A percentile compares a stretch with the other conserved stretches of the same genome.
Conservation (phyloP, 2,888 invertebrate genomes). For the Plusia festucae region DNA sequence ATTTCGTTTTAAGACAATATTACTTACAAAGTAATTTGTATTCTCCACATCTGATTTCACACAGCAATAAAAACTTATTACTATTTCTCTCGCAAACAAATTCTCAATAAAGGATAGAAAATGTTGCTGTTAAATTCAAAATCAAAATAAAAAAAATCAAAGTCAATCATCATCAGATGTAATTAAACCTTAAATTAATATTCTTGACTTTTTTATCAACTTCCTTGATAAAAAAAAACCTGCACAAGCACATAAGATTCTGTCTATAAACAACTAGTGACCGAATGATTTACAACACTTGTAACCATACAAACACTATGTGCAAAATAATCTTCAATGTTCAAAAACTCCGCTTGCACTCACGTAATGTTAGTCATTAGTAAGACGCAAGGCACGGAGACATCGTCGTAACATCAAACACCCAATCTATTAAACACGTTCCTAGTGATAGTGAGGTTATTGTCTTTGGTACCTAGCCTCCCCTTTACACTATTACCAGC, state of each 20-base stretch:
- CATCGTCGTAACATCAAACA: slow-evolving; percentile 61
- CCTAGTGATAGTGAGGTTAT: slow-evolving; percentile 77
- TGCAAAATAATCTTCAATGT: not conserved
- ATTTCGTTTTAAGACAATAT: not conserved
- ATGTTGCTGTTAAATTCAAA: not conserved
- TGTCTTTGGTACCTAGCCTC: slow-evolving; percentile 75
- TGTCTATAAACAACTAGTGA: not conserved
- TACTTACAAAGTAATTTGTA: not conserved
- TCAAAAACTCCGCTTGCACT: not conserved
- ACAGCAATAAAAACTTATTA: not conserved
- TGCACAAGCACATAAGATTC: not conserved
- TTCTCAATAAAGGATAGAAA: not conserved
- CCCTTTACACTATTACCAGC: slow-evolving; percentile 70
- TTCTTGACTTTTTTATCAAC: no score
- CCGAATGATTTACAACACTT: not conserved
- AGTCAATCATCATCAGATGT: no score
- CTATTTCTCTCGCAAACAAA: not conserved
- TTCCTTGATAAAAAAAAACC: not conserved
- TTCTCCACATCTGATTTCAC: not conserved
- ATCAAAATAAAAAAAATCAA: no score
- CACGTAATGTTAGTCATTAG: slow-evolving; percentile 11
- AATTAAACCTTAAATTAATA: no score
- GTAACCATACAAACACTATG: not conserved
- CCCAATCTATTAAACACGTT: slow-evolving; percentile 83
- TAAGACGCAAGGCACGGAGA: slow-evolving; percentile 21